Base-by-base conservation (phyloP, 2,797 vertebrate species). In the Gambusia yucatana region DNA sequence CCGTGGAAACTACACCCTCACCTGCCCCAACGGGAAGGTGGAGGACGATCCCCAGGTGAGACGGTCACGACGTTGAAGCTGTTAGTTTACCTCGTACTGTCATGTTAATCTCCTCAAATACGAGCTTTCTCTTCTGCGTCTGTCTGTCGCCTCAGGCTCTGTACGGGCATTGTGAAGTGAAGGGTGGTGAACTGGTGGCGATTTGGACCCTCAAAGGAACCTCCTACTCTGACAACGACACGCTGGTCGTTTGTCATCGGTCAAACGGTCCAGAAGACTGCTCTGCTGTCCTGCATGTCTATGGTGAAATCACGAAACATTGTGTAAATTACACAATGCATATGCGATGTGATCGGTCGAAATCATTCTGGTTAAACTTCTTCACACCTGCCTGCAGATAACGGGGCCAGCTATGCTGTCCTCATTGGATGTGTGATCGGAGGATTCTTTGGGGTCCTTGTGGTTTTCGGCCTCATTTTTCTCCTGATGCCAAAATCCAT, bases 381-480 rank as follows among this genome's bases (percentile, higher is more conserved):
- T 50, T 70, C 7, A 0, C 36, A 20, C 28, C 16, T 50, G 30
- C 46, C 14, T 11, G 14, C 43, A 94, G 93, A 90, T 73, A 70
- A 74, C 0, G 79, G 89, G 67, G 22, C 9, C 1, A 85, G 43
- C 50, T 17, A 73, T 0, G 14, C 48, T 43, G 30, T 22, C 33
- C 86, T 94, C 50, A 82, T 94, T 36, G 93, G 92, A 44, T 87
- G 92, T 30, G 11, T 9, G 48, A 30, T 93, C 0, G 94, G 94
- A 1, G 92, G 81, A 28, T 93, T 94, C 80, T 90, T 94, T 16
- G 92, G 90, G 1, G 43, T 76, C 25, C 20, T 93, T 70, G 22
- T 93, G 80, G 84, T 94, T 65, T 86, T 82, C 44, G 84, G 33
- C 65, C 82, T 93, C 4, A 28, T 47, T 0, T 93, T 75, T 48